Conservation (phyloP, 1,140 invertebrate genomes). For the Drosophila nasuta region DNA sequence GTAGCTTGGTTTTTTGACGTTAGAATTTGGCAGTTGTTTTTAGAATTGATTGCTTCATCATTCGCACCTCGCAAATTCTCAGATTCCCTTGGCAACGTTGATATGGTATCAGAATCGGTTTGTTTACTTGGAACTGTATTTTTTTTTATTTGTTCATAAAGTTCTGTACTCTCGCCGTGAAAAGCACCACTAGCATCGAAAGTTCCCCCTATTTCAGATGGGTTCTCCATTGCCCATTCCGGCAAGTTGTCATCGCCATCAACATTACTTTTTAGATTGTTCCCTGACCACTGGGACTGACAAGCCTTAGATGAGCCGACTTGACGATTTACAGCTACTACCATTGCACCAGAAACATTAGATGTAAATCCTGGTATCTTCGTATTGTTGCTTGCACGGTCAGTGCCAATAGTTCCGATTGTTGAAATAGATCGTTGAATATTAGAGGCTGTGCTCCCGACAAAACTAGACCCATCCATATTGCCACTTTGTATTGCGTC, state of each 20-base stretch:
- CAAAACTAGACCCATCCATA: conserved; percentile 50
- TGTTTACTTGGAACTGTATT: not conserved
- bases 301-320: conserved; percentile 30
- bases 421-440: conserved; percentile 71
- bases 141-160: not conserved
- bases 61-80: not conserved
- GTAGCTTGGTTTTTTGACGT: not conserved
- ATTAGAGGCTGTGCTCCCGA: conserved; percentile 39
- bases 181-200: conserved; percentile 95
- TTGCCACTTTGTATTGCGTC: conserved; percentile 69
- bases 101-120: not conserved
- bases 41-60: not conserved
- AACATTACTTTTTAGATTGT: conserved; percentile 12
- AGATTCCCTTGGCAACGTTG: not conserved
- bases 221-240: conserved; percentile 91
- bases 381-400: conserved; percentile 28
- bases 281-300: conserved; percentile 44
- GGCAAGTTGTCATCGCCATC: conserved; percentile 88
- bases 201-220: conserved; percentile 91
- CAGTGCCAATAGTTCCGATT: conserved; percentile 49
- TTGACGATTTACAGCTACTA: conserved; percentile 19
- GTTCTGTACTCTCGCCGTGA: conserved; percentile 86
- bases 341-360: not conserved
- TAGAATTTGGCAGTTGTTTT: not conserved
- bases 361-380: conserved; percentile 8